Evolutionary conservation across 2,797 vertebrate genomes (phyloP), one percentile per base, ranked within the genome.

Genomic region (Sebastolobus alascanus): DNA sequence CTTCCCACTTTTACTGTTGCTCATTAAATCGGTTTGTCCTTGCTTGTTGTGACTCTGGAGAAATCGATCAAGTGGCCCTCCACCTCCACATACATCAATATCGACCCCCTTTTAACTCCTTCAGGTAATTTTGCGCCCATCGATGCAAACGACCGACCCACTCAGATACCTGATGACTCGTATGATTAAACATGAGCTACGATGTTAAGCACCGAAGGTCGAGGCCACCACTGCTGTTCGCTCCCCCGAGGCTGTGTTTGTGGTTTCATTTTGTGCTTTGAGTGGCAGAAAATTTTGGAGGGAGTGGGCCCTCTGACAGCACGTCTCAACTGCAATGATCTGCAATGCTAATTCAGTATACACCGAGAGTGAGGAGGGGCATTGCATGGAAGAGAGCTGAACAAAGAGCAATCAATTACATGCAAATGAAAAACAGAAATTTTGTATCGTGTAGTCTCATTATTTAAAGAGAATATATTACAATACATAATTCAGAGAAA

Each of bases 261-360:
- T 70, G 63, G 35, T 77, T 86, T 74, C 8, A 33, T 73, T 78
- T 84, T 91, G 10, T 81, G 85, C 87, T 77, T 71, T 81, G 71
- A 89, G 68, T 74, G 71, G 92, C 83, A 87, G 66, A 92, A 88
- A 27, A 35, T 60, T 76, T 68, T 29, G 73, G 6, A 37, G 56
- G 64, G 71, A 78, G 78, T 12, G 31, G 38, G 61, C 22, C 67
- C 54, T 71, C 27, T 66, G 77, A 80, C 68, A 63, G 79, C 64
- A 55, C 27, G 25, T 65, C 70, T 90, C 84, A 77, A 60, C 87
- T 75, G 86, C 77, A 83, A 58, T 20, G 16, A 93, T 94, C 88
- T 93, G 92, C 89, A 94, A 91, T 92, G 88, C 88, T 74, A 93
- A 94, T 93, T 77, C 22, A 68, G 75, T 52, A 2, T 2, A 70